These are phyloP conservation scores for Nomia melanderi DNA, from an alignment of 1,140 invertebrate species.

Conservation along the genomic window DNA sequence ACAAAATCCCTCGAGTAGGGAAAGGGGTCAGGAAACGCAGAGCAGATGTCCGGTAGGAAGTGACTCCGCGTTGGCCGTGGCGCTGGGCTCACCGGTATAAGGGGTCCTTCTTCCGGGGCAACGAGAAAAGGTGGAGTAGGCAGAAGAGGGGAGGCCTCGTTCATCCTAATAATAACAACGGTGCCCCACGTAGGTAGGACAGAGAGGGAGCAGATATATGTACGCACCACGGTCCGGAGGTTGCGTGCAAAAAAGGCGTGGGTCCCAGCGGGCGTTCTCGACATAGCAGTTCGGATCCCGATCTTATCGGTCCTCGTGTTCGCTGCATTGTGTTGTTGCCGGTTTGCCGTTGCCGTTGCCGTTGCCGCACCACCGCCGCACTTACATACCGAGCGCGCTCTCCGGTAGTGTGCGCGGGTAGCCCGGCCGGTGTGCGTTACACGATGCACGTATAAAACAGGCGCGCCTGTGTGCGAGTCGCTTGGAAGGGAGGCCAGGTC, in stretches of 20 bases:
- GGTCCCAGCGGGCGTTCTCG: slow-evolving; percentile 75
- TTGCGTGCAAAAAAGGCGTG: slow-evolving; percentile 73
- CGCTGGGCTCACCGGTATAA: slow-evolving; percentile 18
- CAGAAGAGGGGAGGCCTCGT: slow-evolving; percentile 21
- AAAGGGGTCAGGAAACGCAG: slow-evolving; percentile 22
- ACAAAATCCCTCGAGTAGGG: slow-evolving; percentile 1
- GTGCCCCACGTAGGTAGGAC: slow-evolving; percentile 20
- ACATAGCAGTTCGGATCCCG: slow-evolving; percentile 71
- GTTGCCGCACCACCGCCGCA: slow-evolving; percentile 47
- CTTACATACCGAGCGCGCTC: slow-evolving; percentile 15
- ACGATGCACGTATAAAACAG: neutral
- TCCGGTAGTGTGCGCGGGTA: neutral
- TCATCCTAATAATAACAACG: slow-evolving; percentile 63
- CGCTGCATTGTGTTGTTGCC: slow-evolving; percentile 73
- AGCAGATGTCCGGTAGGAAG: slow-evolving; percentile 65
- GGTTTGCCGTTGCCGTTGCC: slow-evolving; percentile 48
- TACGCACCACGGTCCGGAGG: slow-evolving; percentile 54
- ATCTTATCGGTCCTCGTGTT: slow-evolving; percentile 73
- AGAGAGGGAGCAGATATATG: slow-evolving; percentile 48
- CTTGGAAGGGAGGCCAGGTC: neutral
- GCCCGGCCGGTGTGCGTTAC: neutral
- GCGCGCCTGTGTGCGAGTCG: neutral
- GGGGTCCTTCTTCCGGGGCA: slow-evolving; percentile 42
- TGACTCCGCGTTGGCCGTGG: slow-evolving; percentile 45
- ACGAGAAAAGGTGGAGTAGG: slow-evolving; percentile 14